phyloP scores from a whole-genome alignment of 92 coral and sea anemone genomes.

The Parazoanthus atlanticus region DNA sequence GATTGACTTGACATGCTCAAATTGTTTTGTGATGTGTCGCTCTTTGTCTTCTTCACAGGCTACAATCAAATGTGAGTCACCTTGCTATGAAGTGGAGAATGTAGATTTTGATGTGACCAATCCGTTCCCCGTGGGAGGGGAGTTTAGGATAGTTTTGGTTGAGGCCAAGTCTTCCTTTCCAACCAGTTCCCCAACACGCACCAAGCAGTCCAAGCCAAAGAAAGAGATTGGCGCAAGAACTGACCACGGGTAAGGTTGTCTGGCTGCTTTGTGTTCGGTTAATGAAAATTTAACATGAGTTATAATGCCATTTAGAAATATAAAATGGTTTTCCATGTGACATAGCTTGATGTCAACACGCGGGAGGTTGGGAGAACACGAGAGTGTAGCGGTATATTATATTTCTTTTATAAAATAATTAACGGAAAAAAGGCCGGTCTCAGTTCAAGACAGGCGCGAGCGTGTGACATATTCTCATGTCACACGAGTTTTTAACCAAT shows the following conservation, averaged over 20 bases:
- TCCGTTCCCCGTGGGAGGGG: slow-evolving; percentile 84
- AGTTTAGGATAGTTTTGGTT: slow-evolving; percentile 94
- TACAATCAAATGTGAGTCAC: slow-evolving; percentile 96
- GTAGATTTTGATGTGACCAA: slow-evolving; percentile 90
- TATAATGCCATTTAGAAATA: no score
- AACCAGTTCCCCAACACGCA: slow-evolving; percentile 62
- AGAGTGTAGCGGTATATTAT: no score
- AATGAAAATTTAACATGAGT: neutral
- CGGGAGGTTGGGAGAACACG: no score
- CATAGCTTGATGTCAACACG: no score
- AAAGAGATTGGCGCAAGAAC: slow-evolving; percentile 85
- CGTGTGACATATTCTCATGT: no score
- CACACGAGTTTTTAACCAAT: no score
- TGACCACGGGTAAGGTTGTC: slow-evolving; percentile 89
- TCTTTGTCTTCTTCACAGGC: slow-evolving; percentile 65
- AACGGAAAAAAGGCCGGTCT: no score
- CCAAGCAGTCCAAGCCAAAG: slow-evolving; percentile 62
- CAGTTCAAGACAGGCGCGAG: no score
- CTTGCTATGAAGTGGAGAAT: slow-evolving; percentile 91
- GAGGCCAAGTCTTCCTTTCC: slow-evolving; percentile 92
- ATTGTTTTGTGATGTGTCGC: neutral
- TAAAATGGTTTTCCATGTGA: no score
- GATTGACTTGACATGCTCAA: neutral
- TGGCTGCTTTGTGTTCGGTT: no score
- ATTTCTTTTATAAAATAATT: no score